phyloP scores from a whole-genome alignment of 2,888 invertebrate genomes.

The Chrysodeixis includens region DNA sequence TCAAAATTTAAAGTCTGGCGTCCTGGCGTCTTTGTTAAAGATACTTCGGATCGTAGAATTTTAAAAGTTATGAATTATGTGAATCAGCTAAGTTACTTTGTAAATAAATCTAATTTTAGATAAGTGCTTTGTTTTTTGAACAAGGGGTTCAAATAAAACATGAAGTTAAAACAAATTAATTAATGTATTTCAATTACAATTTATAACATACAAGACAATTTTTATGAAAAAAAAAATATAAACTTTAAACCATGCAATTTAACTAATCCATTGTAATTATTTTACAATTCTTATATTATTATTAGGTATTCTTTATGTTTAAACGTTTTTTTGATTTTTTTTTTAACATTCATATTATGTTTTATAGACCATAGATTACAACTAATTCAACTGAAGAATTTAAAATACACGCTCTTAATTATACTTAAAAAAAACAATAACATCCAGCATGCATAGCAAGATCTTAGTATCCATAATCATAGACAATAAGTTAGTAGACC shows the following conservation, averaged over 20 bases:
- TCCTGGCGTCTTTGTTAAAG: too few relatives aligned
- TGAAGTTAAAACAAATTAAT: constrained; percentile 50
- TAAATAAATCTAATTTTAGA: too few relatives aligned
- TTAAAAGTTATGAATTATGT: too few relatives aligned
- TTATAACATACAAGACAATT: constrained; percentile 56
- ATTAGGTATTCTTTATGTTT: constrained; percentile 23
- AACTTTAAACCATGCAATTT: constrained; percentile 57
- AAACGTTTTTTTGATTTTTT: constrained; percentile 44
- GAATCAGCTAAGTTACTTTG: too few relatives aligned
- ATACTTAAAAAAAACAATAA: constrained; percentile 39
- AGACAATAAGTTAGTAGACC: constrained; percentile 44
- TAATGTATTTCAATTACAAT: constrained; percentile 47
- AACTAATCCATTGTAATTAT: constrained; percentile 41
- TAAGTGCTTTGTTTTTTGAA: too few relatives aligned
- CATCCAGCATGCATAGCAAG: constrained; percentile 55
- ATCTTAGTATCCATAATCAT: constrained; percentile 52
- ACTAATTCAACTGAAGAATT: constrained; percentile 62
- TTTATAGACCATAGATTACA: constrained; percentile 59
- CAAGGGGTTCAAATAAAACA: constrained; percentile 14
- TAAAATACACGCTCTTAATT: constrained; percentile 51
- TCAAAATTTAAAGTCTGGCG: too few relatives aligned
- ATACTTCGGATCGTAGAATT: too few relatives aligned
- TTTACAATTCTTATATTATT: constrained; percentile 41
- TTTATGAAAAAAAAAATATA: constrained; percentile 45
- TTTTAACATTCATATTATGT: constrained; percentile 40